Conservation (phyloP, 1,140 invertebrate species). For the Drusus annulatus region DNA sequence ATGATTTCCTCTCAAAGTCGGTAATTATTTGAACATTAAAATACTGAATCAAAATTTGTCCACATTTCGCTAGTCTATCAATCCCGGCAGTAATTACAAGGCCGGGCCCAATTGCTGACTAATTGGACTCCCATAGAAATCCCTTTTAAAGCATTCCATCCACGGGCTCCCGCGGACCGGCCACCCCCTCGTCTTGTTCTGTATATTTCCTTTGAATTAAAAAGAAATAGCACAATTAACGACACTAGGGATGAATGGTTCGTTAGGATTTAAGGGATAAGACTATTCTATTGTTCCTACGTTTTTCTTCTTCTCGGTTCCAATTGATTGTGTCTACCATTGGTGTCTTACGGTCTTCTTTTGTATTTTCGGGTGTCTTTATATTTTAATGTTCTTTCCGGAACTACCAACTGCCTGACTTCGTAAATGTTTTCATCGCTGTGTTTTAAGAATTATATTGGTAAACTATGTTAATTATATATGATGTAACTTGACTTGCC, state of each 20-base stretch:
- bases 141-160: conserved; percentile 31
- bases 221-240: conserved; percentile 42
- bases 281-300: not conserved
- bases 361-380: not conserved
- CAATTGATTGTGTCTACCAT: conserved; percentile 4
- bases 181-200: conserved; percentile 11
- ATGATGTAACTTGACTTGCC: no score
- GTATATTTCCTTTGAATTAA: conserved; percentile 43
- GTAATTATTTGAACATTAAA: conserved; percentile 1
- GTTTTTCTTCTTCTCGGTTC: not conserved
- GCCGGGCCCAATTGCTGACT: conserved; percentile 26
- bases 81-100: conserved; percentile 34
- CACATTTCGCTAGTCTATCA: conserved; percentile 11
- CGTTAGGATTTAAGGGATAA: conserved; percentile 38
- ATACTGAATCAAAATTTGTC: not conserved
- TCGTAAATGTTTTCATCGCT: no score
- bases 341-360: no score
- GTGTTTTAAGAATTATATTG: no score
- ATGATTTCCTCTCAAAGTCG: no score
- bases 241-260: conserved; percentile 43
- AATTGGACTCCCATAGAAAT: conserved; percentile 32
- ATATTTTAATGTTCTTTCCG: not conserved
- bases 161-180: conserved; percentile 7
- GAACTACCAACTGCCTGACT: not conserved
- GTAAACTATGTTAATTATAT: no score